Conservation (phyloP, 2,113 vertebrate species). For the Tachuris rubrigastra region DNA sequence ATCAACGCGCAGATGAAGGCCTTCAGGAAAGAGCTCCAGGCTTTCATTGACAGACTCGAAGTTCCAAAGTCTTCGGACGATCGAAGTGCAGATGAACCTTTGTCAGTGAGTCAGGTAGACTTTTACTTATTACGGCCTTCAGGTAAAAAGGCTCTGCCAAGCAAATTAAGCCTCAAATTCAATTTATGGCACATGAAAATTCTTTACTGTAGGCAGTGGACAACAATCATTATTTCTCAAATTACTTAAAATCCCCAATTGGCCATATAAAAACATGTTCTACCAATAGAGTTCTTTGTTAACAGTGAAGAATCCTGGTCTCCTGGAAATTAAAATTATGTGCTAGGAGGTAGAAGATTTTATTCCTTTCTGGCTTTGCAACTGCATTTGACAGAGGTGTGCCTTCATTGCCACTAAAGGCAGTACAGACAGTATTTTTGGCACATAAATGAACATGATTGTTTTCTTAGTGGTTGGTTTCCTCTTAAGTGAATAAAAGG, state of each 20-base stretch:
- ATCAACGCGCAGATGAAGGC: conserved; percentile 99
- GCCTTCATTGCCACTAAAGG: not conserved
- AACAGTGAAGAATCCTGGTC: not conserved
- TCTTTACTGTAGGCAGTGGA: not conserved
- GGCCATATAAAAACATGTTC: not conserved
- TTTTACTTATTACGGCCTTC: conserved; percentile 74
- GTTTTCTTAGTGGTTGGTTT: not conserved
- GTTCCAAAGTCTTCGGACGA: conserved; percentile 94
- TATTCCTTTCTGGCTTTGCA: not conserved
- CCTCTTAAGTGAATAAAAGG: not conserved
- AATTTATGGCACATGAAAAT: not conserved
- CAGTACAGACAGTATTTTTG: not conserved
- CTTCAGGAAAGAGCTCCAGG: conserved; percentile 96
- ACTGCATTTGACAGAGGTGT: not conserved
- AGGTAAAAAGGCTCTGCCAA: conserved; percentile 63
- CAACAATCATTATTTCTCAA: not conserved
- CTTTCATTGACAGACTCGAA: conserved; percentile 95
- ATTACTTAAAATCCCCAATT: not conserved
- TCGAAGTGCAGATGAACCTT: conserved; percentile 87
- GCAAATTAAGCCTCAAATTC: not conserved
- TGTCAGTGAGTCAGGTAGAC: conserved; percentile 95
- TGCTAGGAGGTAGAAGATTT: not conserved
- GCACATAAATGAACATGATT: not conserved
- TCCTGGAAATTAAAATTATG: not conserved
- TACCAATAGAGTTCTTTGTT: not conserved